phyloP scores from a whole-genome alignment of 2,113 vertebrate genomes.

The Aleadryas rufinucha region DNA sequence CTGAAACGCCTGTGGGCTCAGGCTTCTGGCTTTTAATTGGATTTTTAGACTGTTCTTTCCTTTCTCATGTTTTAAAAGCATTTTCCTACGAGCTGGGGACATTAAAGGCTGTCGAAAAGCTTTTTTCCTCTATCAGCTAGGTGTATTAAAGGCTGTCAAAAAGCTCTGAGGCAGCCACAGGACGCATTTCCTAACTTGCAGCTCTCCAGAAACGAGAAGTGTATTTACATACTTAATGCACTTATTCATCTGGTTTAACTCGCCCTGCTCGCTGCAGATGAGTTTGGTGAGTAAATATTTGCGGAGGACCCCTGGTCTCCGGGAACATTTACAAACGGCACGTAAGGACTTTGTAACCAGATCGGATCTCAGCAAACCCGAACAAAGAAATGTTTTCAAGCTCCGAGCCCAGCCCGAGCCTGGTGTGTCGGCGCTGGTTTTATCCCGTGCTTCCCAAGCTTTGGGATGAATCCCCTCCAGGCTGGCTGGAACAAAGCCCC shows the following conservation, averaged over 20 bases:
- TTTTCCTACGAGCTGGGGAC: neutral
- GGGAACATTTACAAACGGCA: neutral
- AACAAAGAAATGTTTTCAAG: slow-evolving; percentile 44
- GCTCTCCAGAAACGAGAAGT: neutral
- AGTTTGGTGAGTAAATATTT: neutral
- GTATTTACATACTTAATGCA: neutral
- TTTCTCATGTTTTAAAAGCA: neutral
- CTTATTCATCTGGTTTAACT: neutral
- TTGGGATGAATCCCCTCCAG: neutral
- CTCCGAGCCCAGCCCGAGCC: neutral
- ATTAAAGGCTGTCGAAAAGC: neutral
- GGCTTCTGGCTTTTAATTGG: neutral
- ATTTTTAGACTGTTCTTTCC: neutral
- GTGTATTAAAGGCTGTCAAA: neutral
- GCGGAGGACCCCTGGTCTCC: neutral
- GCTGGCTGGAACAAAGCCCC: slow-evolving; percentile 28
- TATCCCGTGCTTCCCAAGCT: neutral
- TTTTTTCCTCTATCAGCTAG: neutral
- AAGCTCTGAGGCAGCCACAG: neutral
- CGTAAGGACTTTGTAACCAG: neutral
- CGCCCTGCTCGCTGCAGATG: neutral
- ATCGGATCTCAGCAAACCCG: neutral
- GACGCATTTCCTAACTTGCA: neutral
- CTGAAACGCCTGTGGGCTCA: neutral
- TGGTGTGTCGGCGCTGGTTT: neutral